Conservation (phyloP, 2,797 vertebrate genomes). For the Trachurus trachurus region DNA sequence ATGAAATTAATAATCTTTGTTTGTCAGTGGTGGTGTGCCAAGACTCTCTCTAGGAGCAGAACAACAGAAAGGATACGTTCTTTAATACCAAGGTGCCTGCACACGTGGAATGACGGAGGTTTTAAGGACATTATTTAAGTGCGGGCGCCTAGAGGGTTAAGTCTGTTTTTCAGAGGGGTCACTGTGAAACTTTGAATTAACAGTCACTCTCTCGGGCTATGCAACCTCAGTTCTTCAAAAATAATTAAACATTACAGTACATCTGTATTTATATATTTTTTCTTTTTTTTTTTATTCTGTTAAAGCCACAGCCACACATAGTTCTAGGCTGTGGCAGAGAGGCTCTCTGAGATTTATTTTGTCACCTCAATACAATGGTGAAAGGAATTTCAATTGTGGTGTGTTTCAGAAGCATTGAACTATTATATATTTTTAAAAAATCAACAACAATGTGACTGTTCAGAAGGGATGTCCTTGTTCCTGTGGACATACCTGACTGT, state of each 20-base stretch:
- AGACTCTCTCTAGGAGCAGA: slow-evolving; percentile 14
- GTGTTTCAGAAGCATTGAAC: slow-evolving; percentile 41
- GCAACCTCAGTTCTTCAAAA: slow-evolving; percentile 1
- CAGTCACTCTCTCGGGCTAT: slow-evolving; percentile 3
- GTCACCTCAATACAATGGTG: slow-evolving; percentile 18
- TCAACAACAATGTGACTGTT: slow-evolving; percentile 16
- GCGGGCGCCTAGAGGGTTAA: neutral
- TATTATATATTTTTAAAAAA: slow-evolving; percentile 30
- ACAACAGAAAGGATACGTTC: slow-evolving; percentile 1
- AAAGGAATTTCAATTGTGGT: slow-evolving; percentile 21
- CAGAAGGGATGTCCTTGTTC: slow-evolving; percentile 35
- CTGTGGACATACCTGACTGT: slow-evolving; percentile 14
- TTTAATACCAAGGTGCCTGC: neutral
- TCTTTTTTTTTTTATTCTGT: neutral
- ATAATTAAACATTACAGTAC: neutral
- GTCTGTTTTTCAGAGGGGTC: neutral
- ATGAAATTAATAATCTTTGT: slow-evolving; percentile 54
- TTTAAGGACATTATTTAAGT: neutral
- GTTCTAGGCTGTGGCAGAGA: slow-evolving; percentile 12
- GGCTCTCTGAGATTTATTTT: slow-evolving; percentile 14
- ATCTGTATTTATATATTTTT: neutral
- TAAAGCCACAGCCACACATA: neutral
- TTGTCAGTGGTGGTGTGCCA: slow-evolving; percentile 29
- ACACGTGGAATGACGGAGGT: neutral
- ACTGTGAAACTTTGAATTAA: slow-evolving; percentile 10